A percentile compares a stretch with the other conserved stretches of the same genome.
These are phyloP conservation scores for Leptodactylus fallax DNA, from an alignment of 2,797 vertebrate genomes.

Conservation along the genomic window DNA sequence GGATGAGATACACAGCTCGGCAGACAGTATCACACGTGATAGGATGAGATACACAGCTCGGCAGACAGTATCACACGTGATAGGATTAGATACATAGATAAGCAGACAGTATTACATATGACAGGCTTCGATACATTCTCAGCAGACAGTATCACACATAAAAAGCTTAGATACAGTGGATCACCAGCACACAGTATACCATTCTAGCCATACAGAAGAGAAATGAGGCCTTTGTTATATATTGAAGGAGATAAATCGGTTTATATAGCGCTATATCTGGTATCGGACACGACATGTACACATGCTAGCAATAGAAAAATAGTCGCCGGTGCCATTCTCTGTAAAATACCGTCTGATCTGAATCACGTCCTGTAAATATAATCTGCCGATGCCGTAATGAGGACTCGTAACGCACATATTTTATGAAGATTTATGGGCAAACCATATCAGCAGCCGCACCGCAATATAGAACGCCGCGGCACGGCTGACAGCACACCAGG, in stretches of 20 bases:
- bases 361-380: not conserved
- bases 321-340: not conserved
- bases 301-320: constrained; percentile 19
- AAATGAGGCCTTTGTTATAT: not conserved
- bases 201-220: not conserved
- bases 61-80: not conserved
- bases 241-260: not conserved
- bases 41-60: not conserved
- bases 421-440: constrained; percentile 1
- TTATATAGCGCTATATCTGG: not conserved
- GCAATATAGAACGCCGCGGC: not conserved
- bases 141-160: not conserved
- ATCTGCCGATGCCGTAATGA: not conserved
- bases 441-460: not conserved
- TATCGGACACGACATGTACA: not conserved
- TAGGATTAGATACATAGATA: not conserved
- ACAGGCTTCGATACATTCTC: not conserved
- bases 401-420: not conserved
- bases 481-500: not conserved
- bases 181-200: not conserved
- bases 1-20: no score
- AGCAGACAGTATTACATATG: not conserved
- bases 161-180: not conserved
- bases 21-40: no score
- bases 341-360: not conserved